Evolutionary conservation across 2,888 invertebrate species (phyloP).

Genomic region (Himalopsyche kuldschensis): DNA sequence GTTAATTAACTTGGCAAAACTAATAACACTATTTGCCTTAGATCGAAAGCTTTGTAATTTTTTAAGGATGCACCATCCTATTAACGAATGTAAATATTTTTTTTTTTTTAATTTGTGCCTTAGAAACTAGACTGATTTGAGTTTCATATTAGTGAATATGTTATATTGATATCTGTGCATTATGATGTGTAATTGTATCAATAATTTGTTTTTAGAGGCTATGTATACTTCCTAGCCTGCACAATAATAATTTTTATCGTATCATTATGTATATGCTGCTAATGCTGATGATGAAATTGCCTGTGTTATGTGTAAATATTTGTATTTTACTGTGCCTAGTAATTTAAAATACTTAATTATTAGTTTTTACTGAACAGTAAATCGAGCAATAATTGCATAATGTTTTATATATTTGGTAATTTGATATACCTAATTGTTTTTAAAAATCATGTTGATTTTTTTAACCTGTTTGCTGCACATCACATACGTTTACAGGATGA

Average conservation of each 20-base stretch:
- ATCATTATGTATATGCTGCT: neutral
- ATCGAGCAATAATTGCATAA: too few species aligned
- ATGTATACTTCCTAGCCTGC: neutral
- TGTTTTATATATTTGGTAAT: too few species aligned
- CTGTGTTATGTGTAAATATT: neutral
- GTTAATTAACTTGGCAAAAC: neutral
- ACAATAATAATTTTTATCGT: neutral
- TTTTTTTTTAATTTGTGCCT: neutral
- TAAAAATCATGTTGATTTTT: too few species aligned
- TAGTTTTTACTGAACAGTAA: neutral
- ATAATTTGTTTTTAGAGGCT: neutral
- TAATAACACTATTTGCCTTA: neutral
- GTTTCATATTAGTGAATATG: neutral
- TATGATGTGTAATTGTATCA: neutral
- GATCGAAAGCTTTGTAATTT: neutral
- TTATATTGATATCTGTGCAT: neutral
- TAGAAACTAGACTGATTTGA: neutral
- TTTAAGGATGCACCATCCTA: neutral
- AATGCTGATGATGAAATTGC: neutral
- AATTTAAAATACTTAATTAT: neutral
- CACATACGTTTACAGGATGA: too few species aligned
- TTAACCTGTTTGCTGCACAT: too few species aligned
- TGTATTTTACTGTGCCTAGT: neutral
- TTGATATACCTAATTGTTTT: too few species aligned
- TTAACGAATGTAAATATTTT: neutral